phyloP scores from a whole-genome alignment of 1,140 invertebrate genomes.

The Lepidostoma basale region DNA sequence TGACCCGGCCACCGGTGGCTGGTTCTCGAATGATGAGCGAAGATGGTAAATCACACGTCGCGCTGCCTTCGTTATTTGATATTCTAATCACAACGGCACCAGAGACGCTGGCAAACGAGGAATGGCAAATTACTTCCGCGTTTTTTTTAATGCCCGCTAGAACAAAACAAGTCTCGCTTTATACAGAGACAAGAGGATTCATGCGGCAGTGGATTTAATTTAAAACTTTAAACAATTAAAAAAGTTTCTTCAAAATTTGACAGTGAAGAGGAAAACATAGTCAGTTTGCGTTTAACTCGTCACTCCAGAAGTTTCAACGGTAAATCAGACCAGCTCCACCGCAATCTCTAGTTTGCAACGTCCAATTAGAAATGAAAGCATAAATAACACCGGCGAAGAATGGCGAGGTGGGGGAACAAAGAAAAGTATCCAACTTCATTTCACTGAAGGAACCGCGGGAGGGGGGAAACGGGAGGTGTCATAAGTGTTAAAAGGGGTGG shows the following conservation, averaged over 20 bases:
- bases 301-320: neutral
- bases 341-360: slow-evolving; percentile 20
- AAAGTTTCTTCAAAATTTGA: slow-evolving; percentile 5
- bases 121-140: slow-evolving; percentile 16
- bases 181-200: neutral
- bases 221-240: neutral
- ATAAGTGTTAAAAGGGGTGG: slow-evolving; percentile 11
- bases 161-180: neutral
- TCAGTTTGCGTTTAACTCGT: neutral
- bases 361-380: slow-evolving; percentile 22
- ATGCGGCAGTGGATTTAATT: slow-evolving; percentile 7
- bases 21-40: neutral
- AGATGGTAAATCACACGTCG: slow-evolving; percentile 7
- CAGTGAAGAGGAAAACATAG: neutral
- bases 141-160: slow-evolving; percentile 6
- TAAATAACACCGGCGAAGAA: slow-evolving; percentile 21
- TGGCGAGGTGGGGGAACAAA: neutral
- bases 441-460: neutral
- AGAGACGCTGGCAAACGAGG: neutral
- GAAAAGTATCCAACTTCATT: slow-evolving; percentile 17
- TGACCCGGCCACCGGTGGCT: neutral
- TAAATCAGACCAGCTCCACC: slow-evolving; percentile 21
- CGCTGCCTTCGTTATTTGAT: slow-evolving; percentile 5
- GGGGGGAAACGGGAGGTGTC: neutral
- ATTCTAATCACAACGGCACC: slow-evolving; percentile 3